Conservation (phyloP, 2,113 vertebrate species). For the Poeciliopsis prolifica region DNA sequence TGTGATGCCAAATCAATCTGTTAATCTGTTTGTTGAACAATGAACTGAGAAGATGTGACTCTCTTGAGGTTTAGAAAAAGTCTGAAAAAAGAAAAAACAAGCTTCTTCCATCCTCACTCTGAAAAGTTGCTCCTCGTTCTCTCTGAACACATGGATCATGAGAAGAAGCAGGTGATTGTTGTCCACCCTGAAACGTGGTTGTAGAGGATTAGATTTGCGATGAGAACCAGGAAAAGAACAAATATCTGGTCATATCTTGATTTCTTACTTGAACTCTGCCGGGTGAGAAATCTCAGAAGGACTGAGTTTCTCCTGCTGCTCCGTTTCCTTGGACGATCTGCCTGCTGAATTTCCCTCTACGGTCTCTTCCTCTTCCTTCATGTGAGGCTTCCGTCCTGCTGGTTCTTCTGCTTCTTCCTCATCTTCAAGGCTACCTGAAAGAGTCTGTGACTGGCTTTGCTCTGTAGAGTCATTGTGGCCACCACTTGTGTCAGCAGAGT, state of each 20-base stretch:
- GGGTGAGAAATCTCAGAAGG: conserved; percentile 85
- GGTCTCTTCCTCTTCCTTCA: conserved; percentile 32
- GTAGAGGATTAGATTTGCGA: conserved; percentile 18
- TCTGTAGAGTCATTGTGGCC: conserved; percentile 94
- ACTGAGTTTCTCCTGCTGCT: conserved; percentile 77
- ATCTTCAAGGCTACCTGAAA: conserved; percentile 88
- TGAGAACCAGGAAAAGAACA: not conserved
- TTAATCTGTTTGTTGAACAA: too few species aligned
- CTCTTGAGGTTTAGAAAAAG: too few species aligned
- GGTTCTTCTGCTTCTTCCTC: conserved; percentile 70
- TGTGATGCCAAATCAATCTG: not conserved
- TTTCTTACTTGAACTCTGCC: conserved; percentile 92
- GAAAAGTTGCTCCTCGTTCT: conserved; percentile 96
- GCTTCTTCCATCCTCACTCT: conserved; percentile 77
- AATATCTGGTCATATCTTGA: not conserved
- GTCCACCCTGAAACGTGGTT: conserved; percentile 85
- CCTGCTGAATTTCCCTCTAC: conserved; percentile 52
- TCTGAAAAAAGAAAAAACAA: not conserved
- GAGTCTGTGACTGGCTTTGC: conserved; percentile 88
- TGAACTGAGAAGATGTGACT: too few species aligned
- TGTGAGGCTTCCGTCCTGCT: conserved; percentile 59
- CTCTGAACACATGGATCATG: conserved; percentile 98
- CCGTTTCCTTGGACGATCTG: conserved; percentile 28
- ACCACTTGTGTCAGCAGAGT: conserved; percentile 87
- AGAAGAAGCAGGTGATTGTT: conserved; percentile 97